A percentile compares a stretch with the other conserved stretches of the same genome.
Conservation (phyloP, 2,888 invertebrate genomes). For the Neoscelio sp. region DNA sequence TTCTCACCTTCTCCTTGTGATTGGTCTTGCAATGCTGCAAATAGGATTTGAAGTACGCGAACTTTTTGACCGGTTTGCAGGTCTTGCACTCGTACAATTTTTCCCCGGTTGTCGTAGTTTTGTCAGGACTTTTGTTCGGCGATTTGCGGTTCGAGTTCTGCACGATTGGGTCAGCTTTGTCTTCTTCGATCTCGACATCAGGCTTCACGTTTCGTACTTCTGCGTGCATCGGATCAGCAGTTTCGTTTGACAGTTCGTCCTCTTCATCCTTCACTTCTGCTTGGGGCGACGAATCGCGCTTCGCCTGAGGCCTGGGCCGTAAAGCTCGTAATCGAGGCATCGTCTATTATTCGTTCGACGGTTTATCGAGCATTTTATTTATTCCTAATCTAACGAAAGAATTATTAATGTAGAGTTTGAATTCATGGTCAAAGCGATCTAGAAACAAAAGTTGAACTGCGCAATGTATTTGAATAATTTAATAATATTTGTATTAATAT, state of each 20-base stretch:
- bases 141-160: conserved; percentile 80
- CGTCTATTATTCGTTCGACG: conserved; percentile 2
- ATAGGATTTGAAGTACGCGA: conserved; percentile 75
- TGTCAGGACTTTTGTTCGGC: conserved; percentile 83
- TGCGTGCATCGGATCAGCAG: conserved; percentile 31
- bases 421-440: too few species aligned
- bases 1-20: conserved; percentile 77
- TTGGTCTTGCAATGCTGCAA: conserved; percentile 76
- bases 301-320: conserved; percentile 72
- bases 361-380: conserved; percentile 33
- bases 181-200: conserved; percentile 45
- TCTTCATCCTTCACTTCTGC: conserved; percentile 69
- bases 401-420: too few species aligned
- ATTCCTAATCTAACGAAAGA: too few species aligned
- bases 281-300: conserved; percentile 66
- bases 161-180: not conserved
- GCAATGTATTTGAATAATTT: too few species aligned
- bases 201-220: conserved; percentile 61
- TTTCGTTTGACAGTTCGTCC: conserved; percentile 58
- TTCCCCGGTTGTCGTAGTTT: conserved; percentile 79
- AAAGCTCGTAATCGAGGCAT: conserved; percentile 76
- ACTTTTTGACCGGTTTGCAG: conserved; percentile 77
- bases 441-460: too few species aligned
- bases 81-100: conserved; percentile 79
- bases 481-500: too few species aligned